A percentile compares a stretch with the other conserved stretches of the same genome.
Conservation (phyloP, 1,140 invertebrate genomes). For the Nephotettix cincticeps region DNA sequence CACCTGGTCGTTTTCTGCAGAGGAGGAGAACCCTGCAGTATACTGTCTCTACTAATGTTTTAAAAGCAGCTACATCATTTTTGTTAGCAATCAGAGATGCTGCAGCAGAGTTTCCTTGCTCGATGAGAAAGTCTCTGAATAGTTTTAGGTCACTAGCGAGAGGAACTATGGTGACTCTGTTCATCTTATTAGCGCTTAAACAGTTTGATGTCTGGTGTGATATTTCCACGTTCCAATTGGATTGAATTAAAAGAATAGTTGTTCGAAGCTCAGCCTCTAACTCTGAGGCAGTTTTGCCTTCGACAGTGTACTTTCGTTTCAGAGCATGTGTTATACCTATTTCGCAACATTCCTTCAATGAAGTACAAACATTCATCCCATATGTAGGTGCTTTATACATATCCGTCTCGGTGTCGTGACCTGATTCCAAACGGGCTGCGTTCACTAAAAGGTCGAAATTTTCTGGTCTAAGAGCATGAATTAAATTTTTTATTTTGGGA, state of each 20-base stretch:
- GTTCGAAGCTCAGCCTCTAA: constrained; percentile 40
- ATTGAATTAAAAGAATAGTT: constrained; percentile 40
- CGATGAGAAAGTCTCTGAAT: constrained; percentile 41
- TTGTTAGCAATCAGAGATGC: not conserved
- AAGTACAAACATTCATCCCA: too few relatives aligned
- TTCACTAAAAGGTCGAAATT: too few relatives aligned
- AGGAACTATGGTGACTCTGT: constrained; percentile 44
- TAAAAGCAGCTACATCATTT: not conserved
- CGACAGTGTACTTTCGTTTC: too few relatives aligned
- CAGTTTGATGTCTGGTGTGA: constrained; percentile 41
- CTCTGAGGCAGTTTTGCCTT: too few relatives aligned
- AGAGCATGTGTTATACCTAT: too few relatives aligned
- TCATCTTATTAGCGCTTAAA: constrained; percentile 43
- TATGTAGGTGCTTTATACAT: too few relatives aligned
- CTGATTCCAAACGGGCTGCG: too few relatives aligned
- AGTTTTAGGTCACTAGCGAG: constrained; percentile 45
- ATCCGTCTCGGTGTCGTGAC: too few relatives aligned
- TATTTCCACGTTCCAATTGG: constrained; percentile 44
- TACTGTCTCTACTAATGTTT: not conserved
- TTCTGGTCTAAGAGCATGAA: too few relatives aligned
- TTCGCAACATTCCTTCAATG: too few relatives aligned
- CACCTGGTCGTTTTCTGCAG: not conserved
- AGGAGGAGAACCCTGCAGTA: not conserved
- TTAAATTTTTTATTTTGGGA: too few relatives aligned
- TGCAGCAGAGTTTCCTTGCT: constrained; percentile 22